Base-by-base conservation (phyloP, 2,113 vertebrate species). In the Ammodytes dubius region DNA sequence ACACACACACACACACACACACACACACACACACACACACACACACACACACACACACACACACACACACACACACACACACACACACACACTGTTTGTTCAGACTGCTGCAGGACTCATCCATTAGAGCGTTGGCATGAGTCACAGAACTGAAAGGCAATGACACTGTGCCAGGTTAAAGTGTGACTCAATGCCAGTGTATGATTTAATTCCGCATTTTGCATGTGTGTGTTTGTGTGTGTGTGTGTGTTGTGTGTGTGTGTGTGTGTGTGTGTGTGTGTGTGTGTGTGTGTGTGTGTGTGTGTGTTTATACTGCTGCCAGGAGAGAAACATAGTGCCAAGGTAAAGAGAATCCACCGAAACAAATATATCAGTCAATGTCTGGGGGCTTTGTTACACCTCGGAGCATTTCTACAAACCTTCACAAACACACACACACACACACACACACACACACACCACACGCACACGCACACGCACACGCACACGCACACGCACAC, bases 71-170 rank as follows among this genome's bases (percentile, higher is more conserved):
- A 52, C 0, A 4, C 37, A 40, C 45, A 54, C 76, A 74, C 63
- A 68, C 37, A 1, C 66, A 75, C 76, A 85, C 74, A 65, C n/a
- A 65, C 53, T 67, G 57, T 79, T 79, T 84, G 61, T 78, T 88
- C 70, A 85, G 81, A 86, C 61, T 74, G 85, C 59, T 35, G 68
- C 88, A 91, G 83, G 85, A 88, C 70, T 85, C 85, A 91, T 90
- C 85, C 87, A 88, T 93, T 90, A 90, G 60, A 79, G 65, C 9
- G 40, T 39, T 89, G 69, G 87, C 87, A 84, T 77, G 70, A 88
- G 79, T 89, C 77, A 81, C 61, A 64, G 63, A 78, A 45, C 68
- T 77, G 88, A 86, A 89, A 87, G 75, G 82, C 83, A 83, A 17
- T 56, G 84, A 87, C 76, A 82, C 13, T 4, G 19, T 85, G 85